Base-by-base conservation (phyloP, 35 echinoderm and acorn worm species). In the Eucidaris tribuloides region DNA sequence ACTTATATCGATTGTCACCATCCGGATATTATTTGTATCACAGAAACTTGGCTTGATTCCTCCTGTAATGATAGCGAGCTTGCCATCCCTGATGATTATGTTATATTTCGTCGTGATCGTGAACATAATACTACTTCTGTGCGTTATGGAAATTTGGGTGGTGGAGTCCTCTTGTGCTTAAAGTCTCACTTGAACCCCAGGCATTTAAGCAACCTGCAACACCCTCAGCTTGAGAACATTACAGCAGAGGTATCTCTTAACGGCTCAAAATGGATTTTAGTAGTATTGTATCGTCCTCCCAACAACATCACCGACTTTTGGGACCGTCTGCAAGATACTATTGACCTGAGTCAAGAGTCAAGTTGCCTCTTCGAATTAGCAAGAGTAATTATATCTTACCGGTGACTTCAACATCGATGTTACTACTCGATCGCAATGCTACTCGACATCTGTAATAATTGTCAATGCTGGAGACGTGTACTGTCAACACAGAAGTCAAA, bases 301-400 rank as follows among this genome's bases (percentile, higher is more conserved):
- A 71, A 38, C 33, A 71, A 71, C 20, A 31, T 71, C n/a, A 2
- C 33, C 0, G 65, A 71, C 38, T 71, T 71, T 20, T 71, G 65
- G 65, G 65, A 71, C 35, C 65, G 65, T n/a, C 65, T 71, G 7
- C 65, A 71, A 42, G 65, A 38, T 38, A 23, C 22, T 38, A 71
- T 71, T 34, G 65, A 71, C 65, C 65, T 38, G 65, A 71, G 35
- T 34, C 65, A 71, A 71, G 65, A 71, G 35, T 34, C 65, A 71
- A 20, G 31, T n/a, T 4, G 25, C 38, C 31, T 71, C 65, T 18
- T 68, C 22, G 63, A 68, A 37, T 18, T 31, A 68, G n/a, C n/a
- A 5, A 68, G 63, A 37, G 63, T 24, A 25, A 34, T 68, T 18
- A 33, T 68, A 68, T n/a, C 63, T 68, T 13, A 68, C 33, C 0